Percentiles rank a stretch among this genome's conserved stretches.
These are phyloP conservation scores for Platorchestia sp. DNA, from an alignment of 1,140 invertebrate species.

Conservation along the genomic window DNA sequence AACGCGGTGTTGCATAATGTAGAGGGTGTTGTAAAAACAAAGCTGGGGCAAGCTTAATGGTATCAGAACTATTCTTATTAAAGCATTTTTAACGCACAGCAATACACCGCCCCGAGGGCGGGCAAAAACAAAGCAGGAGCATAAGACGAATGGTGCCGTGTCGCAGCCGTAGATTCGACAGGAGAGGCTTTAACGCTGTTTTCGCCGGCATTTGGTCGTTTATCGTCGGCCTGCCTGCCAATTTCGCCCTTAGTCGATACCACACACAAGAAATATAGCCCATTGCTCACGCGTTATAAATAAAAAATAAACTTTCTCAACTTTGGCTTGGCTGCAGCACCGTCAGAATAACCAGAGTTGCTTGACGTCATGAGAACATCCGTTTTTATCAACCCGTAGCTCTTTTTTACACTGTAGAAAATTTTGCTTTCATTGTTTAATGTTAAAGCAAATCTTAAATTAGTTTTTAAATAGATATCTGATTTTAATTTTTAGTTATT, in stretches of 20 bases:
- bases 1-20: too few species aligned
- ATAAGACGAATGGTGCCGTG: not conserved
- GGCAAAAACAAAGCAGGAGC: not conserved
- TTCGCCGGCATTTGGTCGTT: slow-evolving; percentile 16
- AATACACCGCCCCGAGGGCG: not conserved
- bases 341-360: not conserved
- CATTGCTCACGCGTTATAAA: not conserved
- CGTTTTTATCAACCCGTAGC: not conserved
- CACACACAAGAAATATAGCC: slow-evolving; percentile 18
- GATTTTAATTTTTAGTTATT: too few species aligned
- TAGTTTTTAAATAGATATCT: too few species aligned
- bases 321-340: not conserved
- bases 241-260: slow-evolving; percentile 40
- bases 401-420: not conserved
- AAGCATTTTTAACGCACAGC: not conserved
- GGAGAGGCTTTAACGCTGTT: slow-evolving; percentile 26
- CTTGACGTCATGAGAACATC: not conserved
- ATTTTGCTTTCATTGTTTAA: not conserved
- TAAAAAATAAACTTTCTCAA: not conserved
- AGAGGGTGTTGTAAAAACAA: too few species aligned
- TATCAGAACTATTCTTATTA: not conserved
- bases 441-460: not conserved
- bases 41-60: too few species aligned
- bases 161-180: not conserved
- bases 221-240: slow-evolving; percentile 29